These are phyloP conservation scores for Paedocypris micromegethes DNA, from an alignment of 2,797 vertebrate genomes.

Conservation along the genomic window DNA sequence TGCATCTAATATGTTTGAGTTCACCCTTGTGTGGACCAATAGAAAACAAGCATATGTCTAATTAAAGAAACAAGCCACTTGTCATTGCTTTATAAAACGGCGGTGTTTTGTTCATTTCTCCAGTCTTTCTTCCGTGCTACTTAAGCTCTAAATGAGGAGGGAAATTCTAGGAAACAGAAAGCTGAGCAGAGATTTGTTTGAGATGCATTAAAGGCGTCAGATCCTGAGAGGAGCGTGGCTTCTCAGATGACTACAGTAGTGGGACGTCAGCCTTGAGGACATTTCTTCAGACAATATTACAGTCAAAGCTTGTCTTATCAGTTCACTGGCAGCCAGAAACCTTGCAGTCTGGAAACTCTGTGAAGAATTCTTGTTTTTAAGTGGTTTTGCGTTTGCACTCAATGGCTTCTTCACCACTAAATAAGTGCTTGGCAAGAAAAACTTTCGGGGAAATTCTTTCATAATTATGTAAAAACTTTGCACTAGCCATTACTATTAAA, in stretches of 20 bases:
- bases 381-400: conserved; percentile 13
- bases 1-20: background rate
- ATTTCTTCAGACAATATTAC: conserved; percentile 10
- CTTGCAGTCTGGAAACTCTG: background rate
- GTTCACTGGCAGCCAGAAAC: conserved; percentile 5
- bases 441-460: no score
- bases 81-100: conserved; percentile 4
- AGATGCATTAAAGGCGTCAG: conserved; percentile 11
- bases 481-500: no score
- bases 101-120: background rate
- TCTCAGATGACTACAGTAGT: conserved; percentile 16
- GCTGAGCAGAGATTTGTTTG: conserved; percentile 6
- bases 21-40: background rate
- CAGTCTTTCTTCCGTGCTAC: background rate
- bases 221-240: conserved; percentile 1
- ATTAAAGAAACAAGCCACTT: background rate
- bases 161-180: background rate
- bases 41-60: background rate
- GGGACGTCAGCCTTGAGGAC: conserved; percentile 9
- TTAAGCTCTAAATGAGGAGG: conserved; percentile 1
- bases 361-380: conserved; percentile 20
- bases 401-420: background rate
- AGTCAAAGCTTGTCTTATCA: conserved; percentile 17
- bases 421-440: no score
- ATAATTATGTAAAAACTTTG: no score